These are phyloP conservation scores for Acanthosoma haemorrhoidale DNA, from an alignment of 2,888 invertebrate species.

Conservation along the genomic window DNA sequence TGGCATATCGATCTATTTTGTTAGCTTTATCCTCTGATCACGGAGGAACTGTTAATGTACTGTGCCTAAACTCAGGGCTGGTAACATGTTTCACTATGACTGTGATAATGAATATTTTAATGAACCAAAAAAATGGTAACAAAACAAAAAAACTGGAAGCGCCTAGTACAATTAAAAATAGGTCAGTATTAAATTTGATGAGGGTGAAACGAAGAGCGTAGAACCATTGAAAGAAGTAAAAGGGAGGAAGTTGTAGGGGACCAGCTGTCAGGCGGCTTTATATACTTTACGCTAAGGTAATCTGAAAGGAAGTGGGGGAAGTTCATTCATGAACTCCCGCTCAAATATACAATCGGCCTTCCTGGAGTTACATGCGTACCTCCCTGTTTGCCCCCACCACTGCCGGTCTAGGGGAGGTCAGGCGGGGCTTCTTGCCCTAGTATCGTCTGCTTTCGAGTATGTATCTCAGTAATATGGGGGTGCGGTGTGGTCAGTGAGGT, in stretches of 20 bases:
- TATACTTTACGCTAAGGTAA: conserved; percentile 19
- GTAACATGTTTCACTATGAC: no score
- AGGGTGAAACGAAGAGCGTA: background rate
- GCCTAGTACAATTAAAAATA: no score
- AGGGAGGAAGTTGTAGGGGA: background rate
- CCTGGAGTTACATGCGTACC: conserved; percentile 19
- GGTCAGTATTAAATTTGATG: background rate
- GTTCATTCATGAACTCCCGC: conserved; percentile 19
- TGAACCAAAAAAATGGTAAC: background rate
- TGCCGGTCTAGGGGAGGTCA: background rate
- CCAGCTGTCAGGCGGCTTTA: conserved; percentile 16
- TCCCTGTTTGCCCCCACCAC: conserved; percentile 10
- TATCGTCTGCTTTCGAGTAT: background rate
- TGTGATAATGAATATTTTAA: background rate
- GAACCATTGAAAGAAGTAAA: conserved; percentile 14
- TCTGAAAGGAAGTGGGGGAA: conserved; percentile 14
- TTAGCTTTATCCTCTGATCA: no score
- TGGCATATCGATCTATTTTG: no score
- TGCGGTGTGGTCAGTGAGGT: background rate
- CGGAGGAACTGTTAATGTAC: no score
- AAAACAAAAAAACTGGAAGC: background rate
- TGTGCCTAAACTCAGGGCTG: no score
- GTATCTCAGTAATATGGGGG: no score
- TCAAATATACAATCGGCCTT: conserved; percentile 21
- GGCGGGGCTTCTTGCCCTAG: background rate